Evolutionary conservation across 2,888 invertebrate species (phyloP).

Genomic region (Trachelus iudaicus): DNA sequence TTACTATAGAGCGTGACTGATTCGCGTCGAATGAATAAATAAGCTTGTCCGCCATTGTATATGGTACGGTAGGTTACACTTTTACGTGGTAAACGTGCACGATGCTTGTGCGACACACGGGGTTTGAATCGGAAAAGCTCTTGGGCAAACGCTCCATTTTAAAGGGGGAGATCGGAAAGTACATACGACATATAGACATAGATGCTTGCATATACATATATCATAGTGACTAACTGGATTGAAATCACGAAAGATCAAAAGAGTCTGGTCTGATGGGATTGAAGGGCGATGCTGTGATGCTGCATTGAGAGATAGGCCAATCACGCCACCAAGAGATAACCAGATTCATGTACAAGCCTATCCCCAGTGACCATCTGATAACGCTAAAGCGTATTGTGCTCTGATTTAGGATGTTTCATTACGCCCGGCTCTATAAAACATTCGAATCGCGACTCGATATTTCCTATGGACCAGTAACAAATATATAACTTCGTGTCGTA

Average conservation of each 20-base stretch:
- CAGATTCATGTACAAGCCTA: slow-evolving; percentile 32
- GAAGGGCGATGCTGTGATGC: neutral
- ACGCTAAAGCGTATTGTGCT: slow-evolving; percentile 9
- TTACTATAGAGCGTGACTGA: slow-evolving; percentile 50
- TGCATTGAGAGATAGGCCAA: slow-evolving; percentile 32
- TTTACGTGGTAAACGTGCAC: neutral
- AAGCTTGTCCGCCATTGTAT: slow-evolving; percentile 34
- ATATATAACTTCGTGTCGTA: too few species aligned
- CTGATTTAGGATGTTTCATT: slow-evolving; percentile 12
- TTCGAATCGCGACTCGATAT: neutral
- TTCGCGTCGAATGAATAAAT: slow-evolving; percentile 50
- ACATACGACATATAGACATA: neutral
- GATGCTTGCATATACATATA: neutral
- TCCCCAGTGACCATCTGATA: neutral
- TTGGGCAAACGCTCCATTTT: neutral
- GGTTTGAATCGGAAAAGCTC: neutral
- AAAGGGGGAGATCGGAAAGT: neutral
- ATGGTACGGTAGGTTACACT: neutral
- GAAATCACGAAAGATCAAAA: slow-evolving; percentile 63
- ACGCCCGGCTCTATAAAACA: neutral
- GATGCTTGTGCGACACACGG: neutral
- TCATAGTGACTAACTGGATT: slow-evolving; percentile 55
- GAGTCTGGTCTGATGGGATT: slow-evolving; percentile 32
- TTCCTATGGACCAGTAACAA: neutral
- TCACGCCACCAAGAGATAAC: slow-evolving; percentile 49